Evolutionary conservation across 2,888 invertebrate genomes (phyloP), one percentile per base, ranked within the genome.

Genomic region (Sipha maydis): DNA sequence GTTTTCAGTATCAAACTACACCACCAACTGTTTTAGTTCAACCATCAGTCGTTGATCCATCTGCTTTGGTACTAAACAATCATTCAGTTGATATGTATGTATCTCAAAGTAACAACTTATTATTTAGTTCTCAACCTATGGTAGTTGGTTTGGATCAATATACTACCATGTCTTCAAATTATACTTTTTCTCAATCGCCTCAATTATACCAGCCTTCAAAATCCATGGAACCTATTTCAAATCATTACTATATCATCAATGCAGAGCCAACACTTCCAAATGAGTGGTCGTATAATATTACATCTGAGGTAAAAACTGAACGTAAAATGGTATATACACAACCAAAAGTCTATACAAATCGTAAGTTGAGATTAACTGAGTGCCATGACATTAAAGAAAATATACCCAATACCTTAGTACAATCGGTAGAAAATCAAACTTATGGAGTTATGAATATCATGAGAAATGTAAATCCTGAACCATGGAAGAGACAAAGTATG

Each of bases 351-450:
- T 88, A 82, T 9, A 31, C 75, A 61, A 88, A 88, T 14, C 88
- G 88, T 3, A 88, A 82, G 34, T 75, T 88, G 25, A 56, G 41
- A 31, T n/a, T 61, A 67, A 67, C 82, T 25, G 88, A 88, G 3
- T 82, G 82, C 75, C 67, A 88, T 88, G 82, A 88, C 31, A 31
- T 75, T 5, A 88, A 88, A 88, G 88, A 88, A 82, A 88, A 88
- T 88, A 88, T 88, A 80, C 88, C 88, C 67, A 88, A 88, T 75
- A 88, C 67, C 14, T 61, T 88, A 48, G 88, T 88, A 19, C 61
- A 82, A 75, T 82, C 88, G 28, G 21, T 88, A 1, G 61, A 88
- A 75, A 82, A 82, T 34, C 88, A 88, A 25, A 67, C 17, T 11
- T 75, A 48, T 82, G 75, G 88, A 11, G 75, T 88, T 25, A 82